These are phyloP conservation scores for Bombylius discolor DNA, from an alignment of 2,888 invertebrate species.

Conservation along the genomic window DNA sequence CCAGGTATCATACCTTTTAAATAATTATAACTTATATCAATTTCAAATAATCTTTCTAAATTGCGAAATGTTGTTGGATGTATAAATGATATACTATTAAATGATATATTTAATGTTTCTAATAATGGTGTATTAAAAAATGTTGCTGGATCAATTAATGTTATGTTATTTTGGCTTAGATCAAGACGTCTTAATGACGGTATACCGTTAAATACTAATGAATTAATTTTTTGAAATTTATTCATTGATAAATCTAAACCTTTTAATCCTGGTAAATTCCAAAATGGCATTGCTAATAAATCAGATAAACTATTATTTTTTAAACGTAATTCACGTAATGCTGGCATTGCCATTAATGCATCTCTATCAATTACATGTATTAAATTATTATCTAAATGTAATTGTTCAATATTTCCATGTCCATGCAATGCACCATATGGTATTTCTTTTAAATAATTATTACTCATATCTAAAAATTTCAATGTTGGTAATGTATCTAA, in stretches of 20 bases:
- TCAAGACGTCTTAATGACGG: constrained; percentile 65
- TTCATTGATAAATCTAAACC: constrained; percentile 71
- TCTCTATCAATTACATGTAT: constrained; percentile 62
- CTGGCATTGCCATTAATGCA: constrained; percentile 71
- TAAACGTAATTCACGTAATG: constrained; percentile 65
- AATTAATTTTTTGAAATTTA: constrained; percentile 56
- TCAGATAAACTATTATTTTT: constrained; percentile 72
- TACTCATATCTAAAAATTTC: constrained; percentile 64
- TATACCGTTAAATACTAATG: constrained; percentile 56
- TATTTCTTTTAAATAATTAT: constrained; percentile 62
- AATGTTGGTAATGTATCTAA: constrained; percentile 65
- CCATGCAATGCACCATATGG: constrained; percentile 67
- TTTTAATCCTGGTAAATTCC: constrained; percentile 74
- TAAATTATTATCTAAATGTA: constrained; percentile 68
- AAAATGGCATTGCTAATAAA: constrained; percentile 59
- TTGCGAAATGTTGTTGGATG: constrained; percentile 67
- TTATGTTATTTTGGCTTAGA: constrained; percentile 59
- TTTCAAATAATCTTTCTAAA: constrained; percentile 59
- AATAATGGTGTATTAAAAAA: constrained; percentile 58
- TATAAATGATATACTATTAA: constrained; percentile 54
- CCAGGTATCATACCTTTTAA: constrained; percentile 65
- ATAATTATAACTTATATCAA: constrained; percentile 62
- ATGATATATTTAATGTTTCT: constrained; percentile 68
- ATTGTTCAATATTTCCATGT: constrained; percentile 64
- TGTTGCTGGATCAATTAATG: constrained; percentile 55